Base-by-base conservation (phyloP, 2,888 invertebrate genomes). In the Folsomia manolachei region DNA sequence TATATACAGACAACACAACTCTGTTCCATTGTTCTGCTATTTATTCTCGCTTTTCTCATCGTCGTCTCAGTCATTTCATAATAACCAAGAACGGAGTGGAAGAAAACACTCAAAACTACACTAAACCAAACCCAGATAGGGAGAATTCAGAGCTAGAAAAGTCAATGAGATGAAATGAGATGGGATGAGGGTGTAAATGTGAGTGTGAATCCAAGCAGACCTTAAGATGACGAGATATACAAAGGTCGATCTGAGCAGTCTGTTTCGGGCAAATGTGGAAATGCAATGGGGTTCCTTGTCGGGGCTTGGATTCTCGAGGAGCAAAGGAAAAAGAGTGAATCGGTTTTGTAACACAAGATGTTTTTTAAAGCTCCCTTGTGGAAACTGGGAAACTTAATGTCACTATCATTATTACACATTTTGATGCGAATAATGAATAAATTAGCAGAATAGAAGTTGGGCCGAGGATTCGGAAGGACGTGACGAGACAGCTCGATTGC, bases 351-450 rank as follows among this genome's bases (percentile, higher is more conserved):
- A 81, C 78, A 77, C 75, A 75, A 75, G 79, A 79, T 79, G 78
- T 80, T 81, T 80, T 76, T 81, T 81, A 81, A 79, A 78, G 81
- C 79, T 56, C 56, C 73, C 79, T 81, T 79, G 76, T 76, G 81
- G 80, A 79, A 76, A 75, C 71, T 72, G 75, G 71, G 74, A 74
- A 78, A 81, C 73, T 81, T 81, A 81, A 81, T 81, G 79, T 79
- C 78, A 75, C 81, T 79, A 79, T 80, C 81, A 81, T 80, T 81
- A 81, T 81, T 81, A 81, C 81, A 80, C 81, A 81, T 81, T 81
- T 81, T 81, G 81, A 79, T 79, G 77, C 78, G 81, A 81, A 81
- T 81, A 81, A 81, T 81, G 81, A 81, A 81, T 81, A 81, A 81
- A 81, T 81, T 81, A 81, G 79, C 78, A 81, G 79, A 78, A 75